phyloP scores from a whole-genome alignment of 1,140 invertebrate genomes.

The Melanaphis sacchari region DNA sequence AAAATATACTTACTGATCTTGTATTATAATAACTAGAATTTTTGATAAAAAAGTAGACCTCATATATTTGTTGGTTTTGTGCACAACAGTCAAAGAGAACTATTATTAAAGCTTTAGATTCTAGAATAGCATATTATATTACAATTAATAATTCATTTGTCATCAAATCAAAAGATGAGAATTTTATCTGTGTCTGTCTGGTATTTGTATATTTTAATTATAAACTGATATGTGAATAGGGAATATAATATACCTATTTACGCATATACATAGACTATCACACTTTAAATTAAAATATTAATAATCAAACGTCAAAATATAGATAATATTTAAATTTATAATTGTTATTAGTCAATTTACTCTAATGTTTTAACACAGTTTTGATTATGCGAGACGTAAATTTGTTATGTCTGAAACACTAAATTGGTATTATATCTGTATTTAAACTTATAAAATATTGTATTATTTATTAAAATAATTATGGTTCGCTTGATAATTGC shows the following conservation, averaged over 20 bases:
- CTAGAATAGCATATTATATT: not conserved
- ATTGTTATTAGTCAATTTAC: conserved; percentile 40
- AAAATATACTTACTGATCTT: not conserved
- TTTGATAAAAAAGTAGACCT: not conserved
- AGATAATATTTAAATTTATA: conserved; percentile 7
- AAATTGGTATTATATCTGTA: not conserved
- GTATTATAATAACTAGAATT: not conserved
- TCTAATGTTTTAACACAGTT: not conserved
- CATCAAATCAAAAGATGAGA: conserved; percentile 9
- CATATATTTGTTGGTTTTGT: not conserved
- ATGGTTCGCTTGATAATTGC: not conserved
- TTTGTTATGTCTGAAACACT: not conserved
- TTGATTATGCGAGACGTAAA: not conserved
- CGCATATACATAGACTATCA: not conserved
- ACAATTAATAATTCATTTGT: not conserved
- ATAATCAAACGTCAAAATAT: conserved; percentile 11
- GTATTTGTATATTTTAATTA: not conserved
- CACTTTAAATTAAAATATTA: conserved; percentile 10
- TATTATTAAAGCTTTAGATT: not conserved
- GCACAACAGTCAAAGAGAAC: not conserved
- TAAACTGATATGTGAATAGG: not conserved
- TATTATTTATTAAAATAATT: not conserved
- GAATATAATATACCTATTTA: no score
- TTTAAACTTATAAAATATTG: not conserved
- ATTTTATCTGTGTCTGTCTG: not conserved